Base-by-base conservation (phyloP, 1,140 invertebrate species). In the Cyrtorhinus lividipennis region DNA sequence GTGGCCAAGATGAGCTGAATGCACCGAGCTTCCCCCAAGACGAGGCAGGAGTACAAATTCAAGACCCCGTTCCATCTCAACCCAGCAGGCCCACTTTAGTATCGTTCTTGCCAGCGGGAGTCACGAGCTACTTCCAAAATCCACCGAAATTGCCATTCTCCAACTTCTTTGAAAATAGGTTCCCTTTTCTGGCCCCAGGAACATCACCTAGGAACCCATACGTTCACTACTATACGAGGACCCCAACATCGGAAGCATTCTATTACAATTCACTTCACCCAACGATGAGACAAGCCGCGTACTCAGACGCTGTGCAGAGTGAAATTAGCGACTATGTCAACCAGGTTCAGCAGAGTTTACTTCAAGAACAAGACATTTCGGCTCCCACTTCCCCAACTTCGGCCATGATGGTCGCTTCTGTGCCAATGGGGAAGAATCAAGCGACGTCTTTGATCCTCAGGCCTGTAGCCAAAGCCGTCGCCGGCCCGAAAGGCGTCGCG, bases 401-500 rank as follows among this genome's bases (percentile, higher is more conserved):
- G 30, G 20, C 58, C 8, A 62, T 48, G 22, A 60, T 38, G 26
- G 25, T 56, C 1, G 26, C 62, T 25, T 58, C 23, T 3, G 46
- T 56, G 23, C 60, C 38, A 3, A 24, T 61, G 2, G 24, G 25
- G 18, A 57, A 57, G 8, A 27, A 59, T 27, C 20, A 66, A n/a
- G 46, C 63, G 0, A 68, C 78, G 0, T 77, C 75, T 0, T 67
- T 86, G 2, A 78, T 80, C 66, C 68, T 87, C 56, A 80, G 79
- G 66, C 84, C 84, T 0, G 72, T 75, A 44, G 81, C 84, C 5
- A 78, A 77, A 67, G 80, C 84, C 1, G 71, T 80, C 10, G 82
- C 80, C 30, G 82, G 82, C 1, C 72, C 76, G 20, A 75, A 77
- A n/a, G 84, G 84, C 20, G 76, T 78, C 8, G 83, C 84, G 38